A percentile compares a stretch with the other conserved stretches of the same genome.
phyloP scores from a whole-genome alignment of 2,113 vertebrate genomes.

The Geococcyx californianus region DNA sequence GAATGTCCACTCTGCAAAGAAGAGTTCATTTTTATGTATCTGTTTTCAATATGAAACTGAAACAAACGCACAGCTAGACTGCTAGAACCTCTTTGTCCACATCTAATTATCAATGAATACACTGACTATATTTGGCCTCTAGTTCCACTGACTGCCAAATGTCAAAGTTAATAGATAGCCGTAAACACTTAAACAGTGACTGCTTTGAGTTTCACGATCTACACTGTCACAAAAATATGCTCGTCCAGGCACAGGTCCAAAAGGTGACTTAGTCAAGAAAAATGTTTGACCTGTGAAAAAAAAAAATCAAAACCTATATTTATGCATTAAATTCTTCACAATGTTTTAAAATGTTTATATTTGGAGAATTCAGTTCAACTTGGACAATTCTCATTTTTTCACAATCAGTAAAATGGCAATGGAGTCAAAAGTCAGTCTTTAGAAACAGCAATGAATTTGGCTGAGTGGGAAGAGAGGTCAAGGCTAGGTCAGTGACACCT shows the following conservation, averaged over 20 bases:
- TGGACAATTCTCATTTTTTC: background rate
- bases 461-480: background rate
- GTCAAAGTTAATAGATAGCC: background rate
- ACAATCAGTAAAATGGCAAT: background rate
- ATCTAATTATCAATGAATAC: background rate
- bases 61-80: background rate
- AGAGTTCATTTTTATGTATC: background rate
- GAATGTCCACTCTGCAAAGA: background rate
- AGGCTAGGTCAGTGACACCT: constrained; percentile 16
- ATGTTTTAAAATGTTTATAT: background rate
- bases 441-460: background rate
- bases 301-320: background rate
- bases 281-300: background rate
- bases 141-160: background rate
- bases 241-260: background rate
- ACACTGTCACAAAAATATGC: background rate
- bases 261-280: background rate
- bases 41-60: background rate
- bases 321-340: background rate
- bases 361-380: background rate
- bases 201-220: background rate
- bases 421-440: background rate
- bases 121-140: background rate
- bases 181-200: background rate
- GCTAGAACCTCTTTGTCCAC: background rate